These are phyloP conservation scores for Percopsis transmontana DNA, from an alignment of 2,113 vertebrate species.

Conservation along the genomic window DNA sequence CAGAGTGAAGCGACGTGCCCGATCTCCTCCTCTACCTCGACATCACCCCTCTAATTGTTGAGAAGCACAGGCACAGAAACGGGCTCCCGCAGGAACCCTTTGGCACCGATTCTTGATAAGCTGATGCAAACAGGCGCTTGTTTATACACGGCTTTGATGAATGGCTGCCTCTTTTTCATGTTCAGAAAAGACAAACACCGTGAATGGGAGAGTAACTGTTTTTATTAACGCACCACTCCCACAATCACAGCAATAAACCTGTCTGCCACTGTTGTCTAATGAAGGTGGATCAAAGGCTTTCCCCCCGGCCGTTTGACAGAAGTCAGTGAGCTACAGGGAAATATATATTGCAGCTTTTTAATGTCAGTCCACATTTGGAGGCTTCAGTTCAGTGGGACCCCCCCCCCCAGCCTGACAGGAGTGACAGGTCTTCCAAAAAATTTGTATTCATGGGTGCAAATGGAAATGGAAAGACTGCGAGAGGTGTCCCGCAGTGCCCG, in stretches of 20 bases:
- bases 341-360: conserved; percentile 45
- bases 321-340: conserved; percentile 41
- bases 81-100: conserved; percentile 40
- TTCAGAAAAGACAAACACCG: conserved; percentile 65
- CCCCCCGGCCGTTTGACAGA: conserved; percentile 1
- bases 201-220: conserved; percentile 61
- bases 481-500: conserved; percentile 50
- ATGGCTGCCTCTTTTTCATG: conserved; percentile 51
- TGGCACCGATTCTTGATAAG: conserved; percentile 46
- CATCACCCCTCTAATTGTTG: conserved; percentile 44
- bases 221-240: conserved; percentile 71
- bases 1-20: conserved; percentile 19
- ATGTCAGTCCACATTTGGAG: conserved; percentile 47
- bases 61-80: conserved; percentile 14
- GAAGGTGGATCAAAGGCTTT: conserved; percentile 68
- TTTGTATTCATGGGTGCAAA: conserved; percentile 66
- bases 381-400: conserved; percentile 36
- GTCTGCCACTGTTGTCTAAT: conserved; percentile 50
- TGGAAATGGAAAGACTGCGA: conserved; percentile 55
- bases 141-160: conserved; percentile 68
- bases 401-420: conserved; percentile 38
- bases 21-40: not conserved
- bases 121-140: conserved; percentile 59
- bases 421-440: conserved; percentile 46
- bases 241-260: conserved; percentile 68